These are phyloP conservation scores for Sinocyclocheilus maitianheensis DNA, from an alignment of 2,113 vertebrate genomes.

Conservation along the genomic window DNA sequence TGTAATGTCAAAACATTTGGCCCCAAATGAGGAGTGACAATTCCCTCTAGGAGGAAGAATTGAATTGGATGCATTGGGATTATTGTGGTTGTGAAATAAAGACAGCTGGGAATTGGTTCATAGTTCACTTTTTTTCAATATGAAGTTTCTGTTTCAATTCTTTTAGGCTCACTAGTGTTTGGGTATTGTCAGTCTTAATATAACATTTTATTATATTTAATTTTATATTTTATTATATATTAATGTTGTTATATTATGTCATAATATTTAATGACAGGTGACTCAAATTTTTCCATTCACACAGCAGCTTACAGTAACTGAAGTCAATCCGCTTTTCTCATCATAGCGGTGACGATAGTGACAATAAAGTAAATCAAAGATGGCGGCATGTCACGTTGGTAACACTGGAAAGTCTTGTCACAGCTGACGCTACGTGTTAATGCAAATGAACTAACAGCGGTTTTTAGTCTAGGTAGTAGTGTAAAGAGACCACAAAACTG, in stretches of 20 bases:
- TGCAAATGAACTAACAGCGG: not conserved
- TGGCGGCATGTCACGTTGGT: not conserved
- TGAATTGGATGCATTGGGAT: not conserved
- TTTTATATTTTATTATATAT: not conserved
- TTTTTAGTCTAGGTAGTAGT: not conserved
- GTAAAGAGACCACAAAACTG: not conserved
- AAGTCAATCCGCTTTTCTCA: not conserved
- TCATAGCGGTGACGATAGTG: not conserved
- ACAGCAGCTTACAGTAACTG: not conserved
- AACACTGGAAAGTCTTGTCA: no score
- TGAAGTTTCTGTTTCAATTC: no score
- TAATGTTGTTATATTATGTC: not conserved
- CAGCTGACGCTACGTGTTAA: no score
- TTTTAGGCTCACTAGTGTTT: not conserved
- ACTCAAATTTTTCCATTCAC: not conserved
- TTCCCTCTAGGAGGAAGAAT: not conserved
- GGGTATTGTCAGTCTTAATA: not conserved
- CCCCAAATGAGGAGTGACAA: constrained; percentile 14
- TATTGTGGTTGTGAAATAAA: not conserved
- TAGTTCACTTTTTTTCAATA: not conserved
- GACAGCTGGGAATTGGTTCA: not conserved
- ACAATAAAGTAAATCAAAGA: not conserved
- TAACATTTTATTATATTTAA: not conserved
- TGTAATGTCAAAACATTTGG: constrained; percentile 14
- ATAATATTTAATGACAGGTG: not conserved